Evolutionary conservation across 2,797 vertebrate genomes (phyloP).

Genomic region (Peromyscus aztecus): DNA sequence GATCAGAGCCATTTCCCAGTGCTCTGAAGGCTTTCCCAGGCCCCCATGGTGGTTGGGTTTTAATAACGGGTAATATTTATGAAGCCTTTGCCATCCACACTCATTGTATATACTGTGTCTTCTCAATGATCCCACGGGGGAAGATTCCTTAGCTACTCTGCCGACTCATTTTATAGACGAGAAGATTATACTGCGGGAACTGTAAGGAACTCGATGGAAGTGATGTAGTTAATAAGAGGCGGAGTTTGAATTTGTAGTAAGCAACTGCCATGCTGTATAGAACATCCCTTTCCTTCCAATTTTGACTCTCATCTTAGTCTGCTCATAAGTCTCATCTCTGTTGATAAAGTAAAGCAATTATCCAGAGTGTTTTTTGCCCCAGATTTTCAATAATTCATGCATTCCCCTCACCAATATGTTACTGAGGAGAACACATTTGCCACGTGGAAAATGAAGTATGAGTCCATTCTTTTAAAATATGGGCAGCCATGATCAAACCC

Average conservation of each 20-base stretch:
- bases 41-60: background rate
- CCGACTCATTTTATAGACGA: background rate
- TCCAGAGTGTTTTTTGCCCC: background rate
- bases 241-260: background rate
- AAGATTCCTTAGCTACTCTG: background rate
- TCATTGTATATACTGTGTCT: background rate
- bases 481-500: background rate
- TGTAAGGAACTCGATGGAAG: background rate
- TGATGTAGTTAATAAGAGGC: background rate
- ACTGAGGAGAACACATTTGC: background rate
- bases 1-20: background rate
- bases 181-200: accelerated
- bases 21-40: background rate
- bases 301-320: constrained; percentile 16
- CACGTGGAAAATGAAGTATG: background rate
- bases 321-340: background rate
- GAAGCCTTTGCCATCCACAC: background rate
- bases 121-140: background rate
- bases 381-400: constrained; percentile 52
- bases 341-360: constrained; percentile 49
- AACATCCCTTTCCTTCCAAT: background rate
- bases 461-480: background rate
- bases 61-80: background rate
- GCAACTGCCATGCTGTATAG: too few species aligned
- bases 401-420: background rate